Percentiles rank a stretch among this genome's conserved stretches.
phyloP scores from a whole-genome alignment of 2,113 vertebrate genomes.

The Antechinus stuartii region DNA sequence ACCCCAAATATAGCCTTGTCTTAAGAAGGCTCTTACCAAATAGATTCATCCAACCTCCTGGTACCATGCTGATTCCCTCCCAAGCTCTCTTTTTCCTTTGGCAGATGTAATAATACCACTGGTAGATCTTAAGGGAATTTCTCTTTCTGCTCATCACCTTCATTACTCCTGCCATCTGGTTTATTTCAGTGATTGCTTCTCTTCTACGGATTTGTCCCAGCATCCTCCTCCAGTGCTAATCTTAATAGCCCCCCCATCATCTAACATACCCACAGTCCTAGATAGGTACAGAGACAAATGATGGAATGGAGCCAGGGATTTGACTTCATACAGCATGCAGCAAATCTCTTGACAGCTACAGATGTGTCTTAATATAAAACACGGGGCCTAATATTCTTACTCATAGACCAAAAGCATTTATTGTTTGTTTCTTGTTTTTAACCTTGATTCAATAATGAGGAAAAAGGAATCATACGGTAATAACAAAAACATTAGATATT shows the following conservation, averaged over 20 bases:
- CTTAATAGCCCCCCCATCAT: conserved; percentile 2
- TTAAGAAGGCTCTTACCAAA: conserved; percentile 37
- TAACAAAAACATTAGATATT: conserved; percentile 33
- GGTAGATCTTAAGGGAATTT: conserved; percentile 71
- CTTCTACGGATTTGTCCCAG: conserved; percentile 31
- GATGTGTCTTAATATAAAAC: not conserved
- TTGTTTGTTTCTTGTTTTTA: conserved; percentile 6
- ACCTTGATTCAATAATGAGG: not conserved
- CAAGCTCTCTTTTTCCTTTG: conserved; percentile 14
- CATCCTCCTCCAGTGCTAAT: not conserved
- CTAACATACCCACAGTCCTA: not conserved
- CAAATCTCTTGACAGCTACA: not conserved
- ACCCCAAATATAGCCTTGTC: not conserved
- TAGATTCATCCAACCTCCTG: conserved; percentile 33
- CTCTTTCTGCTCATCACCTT: conserved; percentile 66
- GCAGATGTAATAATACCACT: conserved; percentile 66
- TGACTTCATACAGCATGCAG: not conserved
- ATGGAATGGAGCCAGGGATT: not conserved
- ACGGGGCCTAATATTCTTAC: not conserved
- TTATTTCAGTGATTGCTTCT: conserved; percentile 56
- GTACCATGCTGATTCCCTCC: conserved; percentile 50
- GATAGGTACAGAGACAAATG: conserved; percentile 16
- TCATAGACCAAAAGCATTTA: not conserved
- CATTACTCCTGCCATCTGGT: conserved; percentile 72
- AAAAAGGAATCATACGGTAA: not conserved